Evolutionary conservation across 1,140 invertebrate species (phyloP), one percentile per base, ranked within the genome.

Genomic region (Gryllus bimaculatus): DNA sequence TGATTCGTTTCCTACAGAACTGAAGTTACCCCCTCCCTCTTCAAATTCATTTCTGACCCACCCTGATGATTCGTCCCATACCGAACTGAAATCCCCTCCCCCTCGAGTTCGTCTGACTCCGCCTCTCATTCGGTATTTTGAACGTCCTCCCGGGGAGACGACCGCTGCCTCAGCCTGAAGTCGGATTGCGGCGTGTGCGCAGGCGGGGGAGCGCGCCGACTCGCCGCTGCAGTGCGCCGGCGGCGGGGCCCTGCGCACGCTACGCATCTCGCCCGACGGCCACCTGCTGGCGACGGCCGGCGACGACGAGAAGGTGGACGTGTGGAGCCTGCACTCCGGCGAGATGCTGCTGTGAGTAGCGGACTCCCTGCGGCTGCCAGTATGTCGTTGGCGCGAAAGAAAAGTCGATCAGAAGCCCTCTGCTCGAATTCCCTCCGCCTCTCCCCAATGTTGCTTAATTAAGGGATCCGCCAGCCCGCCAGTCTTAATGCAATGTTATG

Each of bases 291-390:
- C 91, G 6, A 91, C 92, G 8, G 92, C 90, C 20, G 90, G 92
- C 48, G 93, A 94, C 84, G 93, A 94, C 85, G 92, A 94, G 83
- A 90, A 88, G 73, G 86, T 91, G 0, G 90, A 88, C 49, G 82
- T 94, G 13, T 94, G 92, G 92, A 87, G 91, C 82, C 83, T 90
- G 0, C 85, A 89, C 21, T 88, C 86, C 8, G 87, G 89, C 84
- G 86, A 89, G 80, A 86, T 87, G 81, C 82, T 92, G 26, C 83
- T 89, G 84, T 90, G 87, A 84, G 80, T 82, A 76, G 26, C 20
- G n/a, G 3, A 7, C 12, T 21, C 21, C 13, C 21, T 13, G 75
- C 75, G 12, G 15, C 13, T 76, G 39, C 20, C 13, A 20, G 13
- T n/a, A n/a, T 73, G 13, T n/a, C 73, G 73, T 73, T n/a, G 13